Base-by-base conservation (phyloP, 2,113 vertebrate species). In the Choloepus hoffmanni region DNA sequence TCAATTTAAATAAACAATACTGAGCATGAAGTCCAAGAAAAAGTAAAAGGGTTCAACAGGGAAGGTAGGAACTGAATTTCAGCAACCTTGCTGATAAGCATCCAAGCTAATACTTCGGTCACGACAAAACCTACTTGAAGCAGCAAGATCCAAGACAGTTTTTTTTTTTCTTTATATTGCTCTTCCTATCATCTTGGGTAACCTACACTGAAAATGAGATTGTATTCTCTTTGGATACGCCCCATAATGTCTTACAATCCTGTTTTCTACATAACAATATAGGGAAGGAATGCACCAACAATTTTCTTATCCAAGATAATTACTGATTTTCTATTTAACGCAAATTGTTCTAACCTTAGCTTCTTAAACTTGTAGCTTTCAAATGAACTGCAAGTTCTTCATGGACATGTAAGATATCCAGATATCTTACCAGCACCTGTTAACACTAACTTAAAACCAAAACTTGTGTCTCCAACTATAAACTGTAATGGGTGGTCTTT, bases 291-390 rank as follows among this genome's bases (percentile, higher is more conserved):
- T 72, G 53, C 15, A 62, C 6, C 28, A 82, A 43, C 3, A 78
- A 58, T 9, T 73, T 73, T 89, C 92, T n/a, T 67, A 85, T 60
- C 72, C 12, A 85, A 82, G 30, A 89, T 7, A 78, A 85, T 83
- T 45, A 65, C 0, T 43, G 24, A 87, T 72, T 95, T 86, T 63
- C 62, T 63, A 18, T 40, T 67, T 73, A 90, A 73, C 10, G 48
- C 13, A 48, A 63, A 65, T 9, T 95, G 16, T 88, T 79, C 65
- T 70, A 87, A 83, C 7, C 50, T 45, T 65, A 92, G 19, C 4
- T 96, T 93, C 53, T 67, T 91, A 40, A 89, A 94, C 11, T 3
- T 73, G 24, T 4, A 89, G 48, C 21, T 97, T 96, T 86, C 33
- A 93, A 73, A 74, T 86, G 55, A 84, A 82, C 58, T 73, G n/a